A percentile compares a stretch with the other conserved stretches of the same genome.
Evolutionary conservation across 2,797 vertebrate genomes (phyloP).

Genomic region (Microctenopoma steveboyesi): DNA sequence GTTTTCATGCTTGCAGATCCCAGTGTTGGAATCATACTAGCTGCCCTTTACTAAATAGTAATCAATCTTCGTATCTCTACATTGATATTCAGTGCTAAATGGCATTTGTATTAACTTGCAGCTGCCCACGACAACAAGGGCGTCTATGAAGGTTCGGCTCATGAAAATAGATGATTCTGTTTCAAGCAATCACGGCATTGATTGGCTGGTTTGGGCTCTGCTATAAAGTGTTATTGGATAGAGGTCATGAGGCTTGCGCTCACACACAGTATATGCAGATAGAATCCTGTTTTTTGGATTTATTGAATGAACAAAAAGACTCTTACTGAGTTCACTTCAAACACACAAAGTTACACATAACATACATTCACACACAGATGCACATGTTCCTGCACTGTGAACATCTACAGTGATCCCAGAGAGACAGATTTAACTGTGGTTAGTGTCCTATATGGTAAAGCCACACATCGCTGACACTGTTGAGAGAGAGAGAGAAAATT

Average conservation of each 20-base stretch:
- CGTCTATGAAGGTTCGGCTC: conserved; percentile 24
- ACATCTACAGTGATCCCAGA: conserved; percentile 5
- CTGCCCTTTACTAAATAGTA: conserved; percentile 1
- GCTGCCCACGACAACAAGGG: conserved; percentile 24
- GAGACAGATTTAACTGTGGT: neutral
- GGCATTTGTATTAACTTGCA: conserved; percentile 17
- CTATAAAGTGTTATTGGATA: conserved; percentile 46
- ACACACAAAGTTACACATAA: neutral
- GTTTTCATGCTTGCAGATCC: neutral
- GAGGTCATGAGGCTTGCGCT: conserved; percentile 15
- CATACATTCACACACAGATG: neutral
- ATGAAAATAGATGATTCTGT: conserved; percentile 49
- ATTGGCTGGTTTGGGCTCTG: conserved; percentile 46
- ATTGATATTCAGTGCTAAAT: conserved; percentile 11
- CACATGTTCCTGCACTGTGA: neutral
- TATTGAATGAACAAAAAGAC: conserved; percentile 33
- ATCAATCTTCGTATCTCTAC: neutral
- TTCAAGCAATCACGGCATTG: conserved; percentile 37
- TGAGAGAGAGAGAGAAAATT: conserved; percentile 46
- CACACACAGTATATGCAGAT: neutral
- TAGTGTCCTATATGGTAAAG: conserved; percentile 5
- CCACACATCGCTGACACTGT: neutral
- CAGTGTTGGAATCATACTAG: neutral
- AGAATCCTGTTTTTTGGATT: neutral
- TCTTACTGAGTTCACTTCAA: conserved; percentile 8